Conservation (phyloP, 1,140 invertebrate species). For the Caenorhabditis brenneri region DNA sequence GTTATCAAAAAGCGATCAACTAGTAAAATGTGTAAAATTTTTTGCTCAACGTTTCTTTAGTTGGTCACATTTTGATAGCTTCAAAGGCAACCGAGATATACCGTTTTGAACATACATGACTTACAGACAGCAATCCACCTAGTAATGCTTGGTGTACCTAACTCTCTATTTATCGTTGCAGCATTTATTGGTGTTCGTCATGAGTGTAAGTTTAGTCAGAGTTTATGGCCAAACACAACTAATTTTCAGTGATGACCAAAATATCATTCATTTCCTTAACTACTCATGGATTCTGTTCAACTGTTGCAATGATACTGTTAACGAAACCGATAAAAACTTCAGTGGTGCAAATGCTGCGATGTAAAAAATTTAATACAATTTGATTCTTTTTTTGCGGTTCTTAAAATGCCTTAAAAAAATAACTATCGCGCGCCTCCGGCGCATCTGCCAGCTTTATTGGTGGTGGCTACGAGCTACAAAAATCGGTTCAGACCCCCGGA, state of each 20-base stretch:
- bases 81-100: no score
- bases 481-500: no score
- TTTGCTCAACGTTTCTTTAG: no score
- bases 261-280: background rate
- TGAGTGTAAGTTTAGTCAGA: background rate
- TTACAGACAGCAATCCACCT: background rate
- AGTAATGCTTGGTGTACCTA: background rate
- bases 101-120: no score
- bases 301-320: background rate
- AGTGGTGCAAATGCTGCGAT: background rate
- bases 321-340: constrained; percentile 11
- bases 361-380: background rate
- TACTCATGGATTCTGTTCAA: background rate
- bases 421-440: no score
- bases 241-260: background rate
- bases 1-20: no score
- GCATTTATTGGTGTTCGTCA: background rate
- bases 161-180: background rate
- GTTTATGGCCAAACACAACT: background rate
- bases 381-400: background rate
- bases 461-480: no score
- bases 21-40: background rate
- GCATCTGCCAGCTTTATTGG: no score
- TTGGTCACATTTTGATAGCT: no score
- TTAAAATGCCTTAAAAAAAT: no score